A percentile compares a stretch with the other conserved stretches of the same genome.
Conservation (phyloP, 2,888 invertebrate genomes). For the Polia nebulosa region DNA sequence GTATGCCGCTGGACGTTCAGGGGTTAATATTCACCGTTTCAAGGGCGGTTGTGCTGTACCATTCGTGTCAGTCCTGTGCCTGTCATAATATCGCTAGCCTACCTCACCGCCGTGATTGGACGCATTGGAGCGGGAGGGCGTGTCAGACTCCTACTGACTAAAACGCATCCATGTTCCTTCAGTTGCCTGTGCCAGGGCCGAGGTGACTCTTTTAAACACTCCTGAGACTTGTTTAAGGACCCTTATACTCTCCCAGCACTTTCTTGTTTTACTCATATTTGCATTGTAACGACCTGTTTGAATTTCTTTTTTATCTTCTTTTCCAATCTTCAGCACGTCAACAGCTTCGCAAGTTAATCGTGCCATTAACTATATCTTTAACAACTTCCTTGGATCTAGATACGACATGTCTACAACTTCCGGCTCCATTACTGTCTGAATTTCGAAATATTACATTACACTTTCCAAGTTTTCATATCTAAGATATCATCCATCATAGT, state of each 20-base stretch:
- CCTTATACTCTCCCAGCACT: not conserved
- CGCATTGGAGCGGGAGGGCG: no score
- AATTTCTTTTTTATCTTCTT: slow-evolving; percentile 14
- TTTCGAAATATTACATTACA: slow-evolving; percentile 48
- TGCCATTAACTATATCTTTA: slow-evolving; percentile 3
- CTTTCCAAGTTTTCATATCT: slow-evolving; percentile 37
- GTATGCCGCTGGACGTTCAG: no score
- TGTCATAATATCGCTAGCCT: no score
- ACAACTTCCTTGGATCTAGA: slow-evolving; percentile 24
- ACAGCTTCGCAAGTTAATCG: not conserved
- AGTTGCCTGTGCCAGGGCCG: no score
- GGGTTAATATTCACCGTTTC: no score
- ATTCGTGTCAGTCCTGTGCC: no score
- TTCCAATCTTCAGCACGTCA: slow-evolving; percentile 17
- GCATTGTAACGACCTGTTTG: not conserved
- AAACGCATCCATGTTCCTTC: no score
- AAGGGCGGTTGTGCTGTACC: no score
- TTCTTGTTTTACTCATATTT: no score
- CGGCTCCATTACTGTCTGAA: slow-evolving; percentile 29
- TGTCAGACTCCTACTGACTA: no score
- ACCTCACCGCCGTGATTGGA: no score
- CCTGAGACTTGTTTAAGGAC: not conserved
- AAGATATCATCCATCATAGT: slow-evolving; percentile 8
- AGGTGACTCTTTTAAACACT: not conserved
- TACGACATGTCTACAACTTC: slow-evolving; percentile 19